Base-by-base conservation (phyloP, 2,888 invertebrate species). In the Xestia xanthographa region DNA sequence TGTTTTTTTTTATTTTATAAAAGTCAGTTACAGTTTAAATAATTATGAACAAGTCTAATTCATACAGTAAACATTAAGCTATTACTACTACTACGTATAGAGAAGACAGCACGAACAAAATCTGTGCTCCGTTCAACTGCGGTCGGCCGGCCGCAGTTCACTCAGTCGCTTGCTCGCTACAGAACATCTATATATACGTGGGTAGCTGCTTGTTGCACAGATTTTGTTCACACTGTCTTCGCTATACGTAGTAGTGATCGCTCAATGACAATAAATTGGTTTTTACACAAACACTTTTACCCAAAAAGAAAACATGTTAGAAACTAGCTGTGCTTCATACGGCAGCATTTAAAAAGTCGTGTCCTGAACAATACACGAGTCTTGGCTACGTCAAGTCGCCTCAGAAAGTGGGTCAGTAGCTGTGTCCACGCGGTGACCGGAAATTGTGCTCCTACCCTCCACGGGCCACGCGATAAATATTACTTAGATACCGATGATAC, bases 381-480 rank as follows among this genome's bases (percentile, higher is more conserved):
- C 76, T 84, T 84, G 63, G 77, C 77, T 74, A 50, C 62, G 75
- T 50, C 65, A 73, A 82, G 82, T 75, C 72, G 72, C 43, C 63
- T 72, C 45, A 66, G 50, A 93, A 93, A 93, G 86, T 92, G 92
- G 95, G 95, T 93, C 93, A 93, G 85, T 86, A 80, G 87, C 86
- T 82, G 82, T 83, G 86, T 85, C 88, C 91, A 90, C 83, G 89
- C 92, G 86, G 85, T 94, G 94, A 92, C 92, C 93, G 93, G 93
- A 94, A 93, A 92, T 87, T 87, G 87, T 91, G 87, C 90, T 89
- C 90, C 85, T 90, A 90, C 89, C 88, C 90, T 67, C 26, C 22
- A 20, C 29, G 58, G 58, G 29, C 12, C 6, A 66, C 45, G 50
- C 72, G 76, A 85, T 86, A 85, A 86, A 84, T 85, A 76, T 80